Base-by-base conservation (phyloP, 2,888 invertebrate genomes). In the Tribolium freemani region DNA sequence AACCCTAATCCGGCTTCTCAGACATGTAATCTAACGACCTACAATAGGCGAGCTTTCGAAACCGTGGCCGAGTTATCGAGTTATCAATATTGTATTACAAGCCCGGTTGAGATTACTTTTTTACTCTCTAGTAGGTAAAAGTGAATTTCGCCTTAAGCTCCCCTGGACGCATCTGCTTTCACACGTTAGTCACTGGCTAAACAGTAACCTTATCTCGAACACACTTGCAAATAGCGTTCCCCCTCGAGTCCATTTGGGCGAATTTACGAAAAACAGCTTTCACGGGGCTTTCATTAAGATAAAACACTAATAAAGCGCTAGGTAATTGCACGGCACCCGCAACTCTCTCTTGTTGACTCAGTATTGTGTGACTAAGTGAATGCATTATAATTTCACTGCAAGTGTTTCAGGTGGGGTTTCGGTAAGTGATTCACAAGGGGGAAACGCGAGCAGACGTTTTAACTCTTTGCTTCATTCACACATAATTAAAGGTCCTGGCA, bases 141-240 rank as follows among this genome's bases (percentile, higher is more conserved):
- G 31, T 13, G 51, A 61, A 61, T 48, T 30, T 48, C 48, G 48
- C 16, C 38, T 57, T 57, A 57, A 44, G 20, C 20, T 53, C 30
- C 13, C 21, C 10, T 44, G 44, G 57, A 58, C 20, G 57, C 57
- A 45, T 31, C 51, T 51, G 51, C 16, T 26, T 63, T 83, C 83
- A 79, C 83, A 82, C 84, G 83, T 84, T 84, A 85, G 82, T 84
- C 84, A 84, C 82, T 80, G 80, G 77, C 78, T 80, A 84, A 84
- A 84, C 80, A 82, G 84, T 82, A 84, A 84, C 83, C 81, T 82
- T 83, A 84, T 83, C 83, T 82, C 82, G 82, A 83, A 83, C 79
- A 80, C 82, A 77, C 78, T 77, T 78, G 83, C 81, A 83, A 84
- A 84, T 81, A 83, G 79, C 77, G 60, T 69, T 71, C 68, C 75